Percentiles rank a stretch among this genome's conserved stretches.
Evolutionary conservation across 2,113 vertebrate species (phyloP).

Genomic region (Neolamprologus toae): DNA sequence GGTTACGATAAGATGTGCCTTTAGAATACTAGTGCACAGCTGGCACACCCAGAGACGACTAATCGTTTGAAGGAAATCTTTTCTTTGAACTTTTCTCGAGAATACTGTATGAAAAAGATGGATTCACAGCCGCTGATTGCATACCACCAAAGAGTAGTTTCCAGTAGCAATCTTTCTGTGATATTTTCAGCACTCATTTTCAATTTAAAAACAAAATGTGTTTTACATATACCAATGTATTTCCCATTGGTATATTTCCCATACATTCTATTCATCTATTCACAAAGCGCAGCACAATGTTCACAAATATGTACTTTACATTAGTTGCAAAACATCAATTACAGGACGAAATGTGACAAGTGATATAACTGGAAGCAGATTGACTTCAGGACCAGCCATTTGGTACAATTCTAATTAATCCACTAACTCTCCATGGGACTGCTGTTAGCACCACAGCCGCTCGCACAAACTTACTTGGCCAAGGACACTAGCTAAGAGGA

Average conservation of each 20-base stretch:
- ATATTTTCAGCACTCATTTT: not conserved
- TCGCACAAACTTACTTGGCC: slow-evolving; percentile 28
- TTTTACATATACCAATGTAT: not conserved
- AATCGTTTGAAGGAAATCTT: slow-evolving; percentile 27
- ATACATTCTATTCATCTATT: not conserved
- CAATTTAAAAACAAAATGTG: not conserved
- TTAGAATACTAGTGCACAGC: slow-evolving; percentile 10
- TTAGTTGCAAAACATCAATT: not conserved
- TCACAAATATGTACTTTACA: not conserved
- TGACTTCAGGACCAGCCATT: slow-evolving; percentile 30
- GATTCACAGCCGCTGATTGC: not conserved
- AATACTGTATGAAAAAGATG: slow-evolving; percentile 1
- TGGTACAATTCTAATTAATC: slow-evolving; percentile 57
- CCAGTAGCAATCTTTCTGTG: not conserved
- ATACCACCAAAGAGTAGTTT: not conserved
- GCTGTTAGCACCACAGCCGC: slow-evolving; percentile 18
- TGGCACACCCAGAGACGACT: slow-evolving; percentile 12
- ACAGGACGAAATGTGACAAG: not conserved
- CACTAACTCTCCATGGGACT: slow-evolving; percentile 22
- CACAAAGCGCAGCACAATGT: not conserved
- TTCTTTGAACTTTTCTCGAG: slow-evolving; percentile 29
- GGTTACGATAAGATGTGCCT: slow-evolving; percentile 38
- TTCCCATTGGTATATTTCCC: not conserved
- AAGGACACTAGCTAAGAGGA: slow-evolving; percentile 43
- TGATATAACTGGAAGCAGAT: not conserved